These are phyloP conservation scores for Etheostoma perlongum DNA, from an alignment of 2,797 vertebrate genomes.

Conservation along the genomic window DNA sequence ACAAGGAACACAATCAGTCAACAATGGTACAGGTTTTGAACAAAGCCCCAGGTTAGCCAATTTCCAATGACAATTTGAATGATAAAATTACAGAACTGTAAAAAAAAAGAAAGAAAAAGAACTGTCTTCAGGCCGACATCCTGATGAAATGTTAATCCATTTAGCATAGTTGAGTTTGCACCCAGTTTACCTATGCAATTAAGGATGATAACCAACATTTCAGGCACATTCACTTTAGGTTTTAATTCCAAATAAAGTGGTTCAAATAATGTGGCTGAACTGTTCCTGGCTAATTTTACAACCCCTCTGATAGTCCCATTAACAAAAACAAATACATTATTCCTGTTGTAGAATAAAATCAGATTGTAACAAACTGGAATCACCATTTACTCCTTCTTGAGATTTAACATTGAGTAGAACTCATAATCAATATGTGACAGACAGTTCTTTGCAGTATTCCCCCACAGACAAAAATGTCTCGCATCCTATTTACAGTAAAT, in stretches of 20 bases:
- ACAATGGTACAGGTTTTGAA: background rate
- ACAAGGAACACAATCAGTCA: background rate
- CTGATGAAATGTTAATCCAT: background rate
- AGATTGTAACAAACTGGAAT: constrained; percentile 16
- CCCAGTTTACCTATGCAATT: background rate
- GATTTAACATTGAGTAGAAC: constrained; percentile 2
- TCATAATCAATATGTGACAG: constrained; percentile 26
- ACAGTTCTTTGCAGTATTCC: constrained; percentile 23
- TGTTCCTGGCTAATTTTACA: constrained; percentile 2
- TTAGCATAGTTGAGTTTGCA: background rate
- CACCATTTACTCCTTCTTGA: constrained; percentile 22
- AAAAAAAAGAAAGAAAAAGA: too few relatives aligned
- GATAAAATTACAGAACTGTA: background rate
- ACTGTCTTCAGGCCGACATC: background rate
- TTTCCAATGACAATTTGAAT: background rate
- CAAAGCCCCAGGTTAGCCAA: background rate
- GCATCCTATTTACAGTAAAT: constrained; percentile 29
- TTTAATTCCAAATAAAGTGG: constrained; percentile 6
- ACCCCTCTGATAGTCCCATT: background rate
- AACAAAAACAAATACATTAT: background rate
- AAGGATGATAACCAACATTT: background rate
- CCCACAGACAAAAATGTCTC: constrained; percentile 34
- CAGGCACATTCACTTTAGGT: background rate
- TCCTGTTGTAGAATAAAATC: background rate
- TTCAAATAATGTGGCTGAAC: constrained; percentile 12